Evolutionary conservation across 2,797 vertebrate species (phyloP), one percentile per base, ranked within the genome.

Genomic region (Danio aesculapii): DNA sequence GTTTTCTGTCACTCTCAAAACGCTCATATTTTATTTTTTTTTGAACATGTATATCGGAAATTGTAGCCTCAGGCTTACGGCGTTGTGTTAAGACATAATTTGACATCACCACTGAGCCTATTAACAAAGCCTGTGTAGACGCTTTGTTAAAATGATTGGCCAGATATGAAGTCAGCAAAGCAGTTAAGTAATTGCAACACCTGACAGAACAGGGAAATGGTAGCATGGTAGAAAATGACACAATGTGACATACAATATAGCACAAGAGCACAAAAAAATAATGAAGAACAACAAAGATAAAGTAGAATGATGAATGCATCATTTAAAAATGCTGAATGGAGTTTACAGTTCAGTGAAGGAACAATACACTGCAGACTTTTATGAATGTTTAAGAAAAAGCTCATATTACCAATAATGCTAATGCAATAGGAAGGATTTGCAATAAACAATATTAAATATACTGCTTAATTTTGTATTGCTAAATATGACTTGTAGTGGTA

Each of bases 1-100:
- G 49, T 74, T 73, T 46, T 52, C 5, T 72, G 64, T 79, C 47
- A n/a, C 21, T 68, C 53, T 71, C 55, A 46, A 69, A 21, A 49
- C 14, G n/a, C 50, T 55, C 43, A 30, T 77, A 14, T 47, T 58
- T 53, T 64, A 5, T 30, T 30, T 30, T 30, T 14, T 72, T 21
- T 53, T 10, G 39, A 67, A 8, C 53, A 6, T 55, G 39, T 52
- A 66, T 21, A 43, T 16, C 13, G 10, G 19, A 30, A 59, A 77
- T 59, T 78, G 21, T 59, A 59, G 64, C 64, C 44, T 59, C 16
- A 16, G 46, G 55, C 8, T 16, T 59, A 49, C 8, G 8, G 13
- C 30, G 9, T 30, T 64, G 61, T 64, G 47, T 52, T 52, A 14
- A 75, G 63, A 41, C 14, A 49, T 49, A 50, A 59, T 77, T 68